Evolutionary conservation across 2,797 vertebrate genomes (phyloP).

Genomic region (Calcarius lapponicus): DNA sequence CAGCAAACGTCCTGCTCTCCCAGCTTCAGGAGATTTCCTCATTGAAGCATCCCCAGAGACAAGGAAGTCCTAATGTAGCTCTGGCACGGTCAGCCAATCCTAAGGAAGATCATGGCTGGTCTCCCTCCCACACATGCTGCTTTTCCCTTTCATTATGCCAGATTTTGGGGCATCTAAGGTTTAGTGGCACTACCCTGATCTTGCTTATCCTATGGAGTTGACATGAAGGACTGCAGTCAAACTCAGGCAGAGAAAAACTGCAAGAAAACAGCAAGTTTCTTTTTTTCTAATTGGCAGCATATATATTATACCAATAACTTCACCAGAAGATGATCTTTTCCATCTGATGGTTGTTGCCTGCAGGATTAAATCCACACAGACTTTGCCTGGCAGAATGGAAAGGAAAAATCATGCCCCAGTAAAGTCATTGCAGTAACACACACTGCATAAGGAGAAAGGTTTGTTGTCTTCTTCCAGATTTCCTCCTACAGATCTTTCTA

Average conservation of each 20-base stretch:
- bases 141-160: not conserved
- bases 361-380: constrained; percentile 38
- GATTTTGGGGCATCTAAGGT: not conserved
- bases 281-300: not conserved
- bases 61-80: not conserved
- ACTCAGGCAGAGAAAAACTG: not conserved
- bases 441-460: not conserved
- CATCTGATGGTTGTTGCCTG: constrained; percentile 21
- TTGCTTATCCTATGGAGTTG: not conserved
- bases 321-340: constrained; percentile 30
- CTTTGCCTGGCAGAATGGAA: not conserved
- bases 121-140: not conserved
- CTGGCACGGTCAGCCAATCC: fast-evolving
- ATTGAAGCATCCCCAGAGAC: not conserved
- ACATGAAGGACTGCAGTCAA: not conserved
- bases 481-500: constrained; percentile 5
- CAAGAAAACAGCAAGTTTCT: not conserved
- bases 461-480: not conserved
- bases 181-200: not conserved
- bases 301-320: constrained; percentile 53
- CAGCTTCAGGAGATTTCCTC: not conserved
- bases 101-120: not conserved
- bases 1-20: not conserved
- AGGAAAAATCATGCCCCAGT: not conserved
- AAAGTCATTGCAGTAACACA: constrained; percentile 27